A percentile compares a stretch with the other conserved stretches of the same genome.
phyloP scores from a whole-genome alignment of 2,113 vertebrate species.

The Blennius ocellaris region DNA sequence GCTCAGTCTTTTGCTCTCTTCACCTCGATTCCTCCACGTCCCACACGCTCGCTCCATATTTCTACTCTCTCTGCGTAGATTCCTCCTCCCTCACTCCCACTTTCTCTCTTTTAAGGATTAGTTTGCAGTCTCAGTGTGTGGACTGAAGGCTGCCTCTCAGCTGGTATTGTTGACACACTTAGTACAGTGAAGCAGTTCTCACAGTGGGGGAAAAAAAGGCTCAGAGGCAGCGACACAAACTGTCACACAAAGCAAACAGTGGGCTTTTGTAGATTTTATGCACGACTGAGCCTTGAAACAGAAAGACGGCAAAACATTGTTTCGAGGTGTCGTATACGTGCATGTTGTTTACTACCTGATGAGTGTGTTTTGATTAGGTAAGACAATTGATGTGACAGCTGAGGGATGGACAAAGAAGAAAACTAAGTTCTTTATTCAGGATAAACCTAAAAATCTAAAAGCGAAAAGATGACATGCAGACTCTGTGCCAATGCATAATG shows the following conservation, averaged over 20 bases:
- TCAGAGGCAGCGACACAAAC: slow-evolving; percentile 68
- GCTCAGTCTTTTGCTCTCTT: slow-evolving; percentile 59
- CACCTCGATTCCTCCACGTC: slow-evolving; percentile 56
- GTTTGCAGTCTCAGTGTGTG: slow-evolving; percentile 56
- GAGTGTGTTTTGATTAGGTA: slow-evolving; percentile 9
- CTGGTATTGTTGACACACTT: slow-evolving; percentile 76
- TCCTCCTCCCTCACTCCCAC: slow-evolving; percentile 26
- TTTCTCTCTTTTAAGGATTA: slow-evolving; percentile 70
- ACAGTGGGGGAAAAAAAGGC: slow-evolving; percentile 54
- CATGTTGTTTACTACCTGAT: slow-evolving; percentile 32
- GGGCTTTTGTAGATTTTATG: slow-evolving; percentile 49
- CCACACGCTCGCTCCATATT: slow-evolving; percentile 27
- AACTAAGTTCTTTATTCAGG: slow-evolving; percentile 1
- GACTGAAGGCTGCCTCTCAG: slow-evolving; percentile 76
- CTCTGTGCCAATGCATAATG: background rate
- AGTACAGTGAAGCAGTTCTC: slow-evolving; percentile 68
- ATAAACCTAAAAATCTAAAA: background rate
- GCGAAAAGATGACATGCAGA: background rate
- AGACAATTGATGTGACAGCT: background rate
- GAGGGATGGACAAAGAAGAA: background rate
- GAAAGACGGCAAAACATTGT: slow-evolving; percentile 20
- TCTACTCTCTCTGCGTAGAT: slow-evolving; percentile 16
- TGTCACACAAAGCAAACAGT: slow-evolving; percentile 72
- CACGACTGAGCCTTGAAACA: slow-evolving; percentile 39
- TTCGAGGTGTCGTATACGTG: slow-evolving; percentile 14